Evolutionary conservation across 2,113 vertebrate species (phyloP).

Genomic region (Paracanthobrama guichenoti): DNA sequence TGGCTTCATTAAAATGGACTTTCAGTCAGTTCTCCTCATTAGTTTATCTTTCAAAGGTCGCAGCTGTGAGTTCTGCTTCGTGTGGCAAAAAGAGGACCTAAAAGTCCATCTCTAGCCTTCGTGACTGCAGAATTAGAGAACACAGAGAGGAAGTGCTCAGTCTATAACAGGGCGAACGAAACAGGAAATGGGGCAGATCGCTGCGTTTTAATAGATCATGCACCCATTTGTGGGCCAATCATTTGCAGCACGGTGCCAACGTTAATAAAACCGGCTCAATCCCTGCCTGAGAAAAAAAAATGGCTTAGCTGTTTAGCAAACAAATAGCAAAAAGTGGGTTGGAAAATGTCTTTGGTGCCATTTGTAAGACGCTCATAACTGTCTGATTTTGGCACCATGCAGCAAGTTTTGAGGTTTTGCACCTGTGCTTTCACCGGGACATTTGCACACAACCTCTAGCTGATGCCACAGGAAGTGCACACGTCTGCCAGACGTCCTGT

Average conservation of each 20-base stretch:
- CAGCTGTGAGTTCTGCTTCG: slow-evolving; percentile 1
- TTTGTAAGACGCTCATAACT: neutral
- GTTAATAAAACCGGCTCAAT: neutral
- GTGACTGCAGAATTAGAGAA: slow-evolving; percentile 18
- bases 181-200: slow-evolving; percentile 30
- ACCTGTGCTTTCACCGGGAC: neutral
- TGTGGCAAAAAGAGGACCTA: slow-evolving; percentile 13
- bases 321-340: neutral
- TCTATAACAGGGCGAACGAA: neutral
- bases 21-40: neutral
- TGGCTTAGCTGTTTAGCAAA: neutral
- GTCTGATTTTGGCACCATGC: neutral
- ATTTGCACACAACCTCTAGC: neutral
- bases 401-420: neutral
- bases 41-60: neutral
- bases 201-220: neutral
- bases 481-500: neutral
- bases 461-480: slow-evolving; percentile 26
- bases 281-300: neutral
- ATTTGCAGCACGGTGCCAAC: neutral
- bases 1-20: neutral
- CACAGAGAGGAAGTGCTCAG: slow-evolving; percentile 33
- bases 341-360: neutral
- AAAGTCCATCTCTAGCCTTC: neutral
- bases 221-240: slow-evolving; percentile 3